Evolutionary conservation across 2,797 vertebrate genomes (phyloP), one percentile per base, ranked within the genome.

Genomic region (Megaceryle alcyon): DNA sequence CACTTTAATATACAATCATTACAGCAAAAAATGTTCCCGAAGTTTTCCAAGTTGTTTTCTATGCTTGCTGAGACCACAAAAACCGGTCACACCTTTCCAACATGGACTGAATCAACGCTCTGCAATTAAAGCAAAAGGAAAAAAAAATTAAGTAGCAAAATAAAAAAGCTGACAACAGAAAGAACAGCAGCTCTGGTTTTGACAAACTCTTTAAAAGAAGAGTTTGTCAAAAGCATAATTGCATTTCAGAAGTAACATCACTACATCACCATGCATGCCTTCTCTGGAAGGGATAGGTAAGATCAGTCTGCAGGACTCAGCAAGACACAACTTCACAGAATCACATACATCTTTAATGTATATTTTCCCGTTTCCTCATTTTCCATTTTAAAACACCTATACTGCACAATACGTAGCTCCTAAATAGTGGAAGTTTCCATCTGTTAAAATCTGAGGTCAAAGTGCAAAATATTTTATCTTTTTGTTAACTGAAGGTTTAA

Each of bases 61-160:
- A 99, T 37, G 99, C 98, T 57, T 99, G 99, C 94, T 99, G 99
- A 94, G 99, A 99, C 99, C 99, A 99, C 66, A 99, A 98, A 97
- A 99, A 99, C 28, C 99, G 98, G 95, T 99, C 99, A 82, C 99
- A 99, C 76, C 99, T 99, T 97, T 99, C 99, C 69, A 99, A 95
- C 99, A 99, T 99, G 70, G 98, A 99, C 97, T 99, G 99, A 97
- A 99, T 99, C 94, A 99, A 98, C 1, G 99, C 99, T 97, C 99
- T 99, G 97, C 65, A 98, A 90, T 60, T 44, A 90, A 97, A 95
- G 49, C 59, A 93, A 94, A 94, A 14, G 16, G n/a, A 23, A 6
- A 7, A 12, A 82, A 54, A 10, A 60, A 51, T 94, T 78, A 88
- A 95, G 85, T 35, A 48, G 16, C 35, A 60, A 41, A 61, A 35